These are phyloP conservation scores for Amphiprion clarkii DNA, from an alignment of 2,797 vertebrate species.

Conservation along the genomic window DNA sequence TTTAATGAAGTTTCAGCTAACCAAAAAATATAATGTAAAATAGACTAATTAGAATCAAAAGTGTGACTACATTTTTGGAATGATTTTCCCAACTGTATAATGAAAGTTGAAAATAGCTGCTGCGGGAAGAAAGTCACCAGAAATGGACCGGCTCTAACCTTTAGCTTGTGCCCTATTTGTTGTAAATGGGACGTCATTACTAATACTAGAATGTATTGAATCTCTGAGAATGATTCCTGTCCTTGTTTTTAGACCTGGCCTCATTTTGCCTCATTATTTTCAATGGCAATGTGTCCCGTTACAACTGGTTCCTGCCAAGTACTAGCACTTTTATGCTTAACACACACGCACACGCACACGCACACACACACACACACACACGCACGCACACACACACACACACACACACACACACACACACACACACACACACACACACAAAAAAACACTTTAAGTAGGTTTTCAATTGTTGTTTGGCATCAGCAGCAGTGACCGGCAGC, in stretches of 20 bases:
- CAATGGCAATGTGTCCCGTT: slow-evolving; percentile 45
- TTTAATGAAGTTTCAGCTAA: too few relatives aligned
- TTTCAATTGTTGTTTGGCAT: slow-evolving; percentile 54
- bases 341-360: background rate
- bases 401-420: too few relatives aligned
- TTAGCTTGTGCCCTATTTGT: slow-evolving; percentile 15
- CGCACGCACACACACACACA: background rate
- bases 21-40: too few relatives aligned
- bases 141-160: background rate
- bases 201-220: slow-evolving; percentile 43
- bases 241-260: slow-evolving; percentile 51
- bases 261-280: slow-evolving; percentile 62
- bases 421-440: background rate
- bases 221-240: slow-evolving; percentile 40
- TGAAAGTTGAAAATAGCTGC: background rate
- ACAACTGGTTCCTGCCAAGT: slow-evolving; percentile 40
- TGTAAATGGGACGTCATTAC: slow-evolving; percentile 30
- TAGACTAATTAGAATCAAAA: too few relatives aligned
- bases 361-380: too few relatives aligned
- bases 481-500: background rate
- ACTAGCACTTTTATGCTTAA: slow-evolving; percentile 40
- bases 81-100: background rate
- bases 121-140: background rate
- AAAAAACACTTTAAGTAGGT: slow-evolving; percentile 30
- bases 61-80: background rate